phyloP scores from a whole-genome alignment of 2,113 vertebrate genomes.

The Acanthochromis polyacanthus region DNA sequence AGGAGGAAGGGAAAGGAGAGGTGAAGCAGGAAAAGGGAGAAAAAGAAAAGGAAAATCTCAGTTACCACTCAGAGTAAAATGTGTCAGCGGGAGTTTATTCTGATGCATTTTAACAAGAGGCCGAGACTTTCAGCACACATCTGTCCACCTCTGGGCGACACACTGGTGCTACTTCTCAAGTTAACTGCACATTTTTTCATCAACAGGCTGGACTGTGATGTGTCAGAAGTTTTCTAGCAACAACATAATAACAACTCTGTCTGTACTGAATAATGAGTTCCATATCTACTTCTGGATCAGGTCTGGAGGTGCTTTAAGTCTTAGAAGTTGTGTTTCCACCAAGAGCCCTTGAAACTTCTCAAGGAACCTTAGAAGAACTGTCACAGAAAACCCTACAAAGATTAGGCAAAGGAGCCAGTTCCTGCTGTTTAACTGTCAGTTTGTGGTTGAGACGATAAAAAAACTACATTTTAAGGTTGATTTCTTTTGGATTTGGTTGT shows the following conservation, averaged over 20 bases:
- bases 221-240: neutral
- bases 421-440: no score
- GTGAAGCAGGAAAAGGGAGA: constrained; percentile 33
- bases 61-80: constrained; percentile 73
- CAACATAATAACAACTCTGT: no score
- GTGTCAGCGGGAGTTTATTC: constrained; percentile 24
- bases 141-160: neutral
- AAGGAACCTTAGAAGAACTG: no score
- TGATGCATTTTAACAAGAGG: constrained; percentile 23
- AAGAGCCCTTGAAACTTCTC: no score
- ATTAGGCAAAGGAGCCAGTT: no score
- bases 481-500: no score
- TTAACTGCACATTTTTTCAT: constrained; percentile 12
- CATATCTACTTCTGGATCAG: neutral
- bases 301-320: no score
- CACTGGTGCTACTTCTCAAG: constrained; percentile 24
- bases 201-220: constrained; percentile 5
- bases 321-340: no score
- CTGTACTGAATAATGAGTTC: no score
- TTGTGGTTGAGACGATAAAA: no score
- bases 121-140: constrained; percentile 48
- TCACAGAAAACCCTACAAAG: no score
- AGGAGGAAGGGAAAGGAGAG: constrained; percentile 29
- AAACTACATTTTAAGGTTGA: no score
- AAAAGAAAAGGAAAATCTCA: constrained; percentile 58